Evolutionary conservation across 2,797 vertebrate species (phyloP), one percentile per base, ranked within the genome.

Genomic region (Catostomus latipinnis): DNA sequence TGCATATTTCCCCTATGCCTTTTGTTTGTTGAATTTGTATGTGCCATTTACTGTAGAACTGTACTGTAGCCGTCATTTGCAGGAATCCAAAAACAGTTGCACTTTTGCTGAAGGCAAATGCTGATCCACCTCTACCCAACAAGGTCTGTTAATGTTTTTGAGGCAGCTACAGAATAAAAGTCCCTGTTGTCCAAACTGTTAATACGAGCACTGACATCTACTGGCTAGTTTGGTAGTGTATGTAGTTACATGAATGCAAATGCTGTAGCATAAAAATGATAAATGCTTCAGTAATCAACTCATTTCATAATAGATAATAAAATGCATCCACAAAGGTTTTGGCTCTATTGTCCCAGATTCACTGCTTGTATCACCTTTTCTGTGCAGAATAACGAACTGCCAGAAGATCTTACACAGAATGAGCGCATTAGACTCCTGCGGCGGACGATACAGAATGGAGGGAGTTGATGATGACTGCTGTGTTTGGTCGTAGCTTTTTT

Each of bases 341-440:
- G 34, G 34, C 34, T 34, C 34, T 34, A 34, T 34, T 34, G 34
- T 34, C 34, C 34, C 34, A 34, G 34, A 34, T 34, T 34, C 34
- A 34, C n/a, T 77, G 13, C 74, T 34, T 1, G 6, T 43, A 46
- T 4, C 49, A 6, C 7, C 3, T 16, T 80, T 1, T 74, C 85
- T 16, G 90, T 92, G 71, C 92, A 99, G 98, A 95, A 94, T 85
- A 96, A 97, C 18, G 94, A 98, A 84, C 89, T 96, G 76, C 96
- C 97, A 4, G 94, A 93, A 82, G 95, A 98, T 86, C 92, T 99
- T n/a, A 97, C 98, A 43, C 95, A 96, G 90, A 98, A 93, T 8
- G 94, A 98, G 22, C 94, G 92, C 50, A 96, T 98, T 50, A 94
- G 89, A 77, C 89, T 96, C 69, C 91, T 99, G 81, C 90, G 75